Percentiles rank a stretch among this genome's conserved stretches.
Conservation (phyloP, 2,888 invertebrate genomes). For the Camponotus fellah region DNA sequence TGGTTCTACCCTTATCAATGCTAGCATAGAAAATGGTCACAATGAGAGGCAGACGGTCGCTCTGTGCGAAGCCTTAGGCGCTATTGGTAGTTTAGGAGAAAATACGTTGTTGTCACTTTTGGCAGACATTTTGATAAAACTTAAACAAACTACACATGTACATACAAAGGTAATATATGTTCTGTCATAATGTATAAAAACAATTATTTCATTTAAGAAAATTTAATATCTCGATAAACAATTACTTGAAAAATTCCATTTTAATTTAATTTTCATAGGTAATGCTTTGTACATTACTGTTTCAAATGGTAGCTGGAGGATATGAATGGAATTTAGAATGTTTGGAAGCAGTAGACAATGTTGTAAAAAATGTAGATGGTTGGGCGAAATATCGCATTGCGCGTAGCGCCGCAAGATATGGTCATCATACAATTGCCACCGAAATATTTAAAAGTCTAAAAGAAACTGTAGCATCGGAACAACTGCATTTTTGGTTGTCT, state of each 20-base stretch:
- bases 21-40: constrained; percentile 77
- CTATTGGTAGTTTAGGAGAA: constrained; percentile 89
- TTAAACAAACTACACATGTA: constrained; percentile 84
- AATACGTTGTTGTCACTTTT: constrained; percentile 88
- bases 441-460: constrained; percentile 89
- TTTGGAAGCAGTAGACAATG: constrained; percentile 88
- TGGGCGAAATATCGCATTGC: constrained; percentile 96
- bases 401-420: constrained; percentile 94
- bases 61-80: constrained; percentile 92
- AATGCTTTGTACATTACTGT: constrained; percentile 93
- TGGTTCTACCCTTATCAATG: constrained; percentile 86
- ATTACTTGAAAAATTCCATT: constrained; percentile 34
- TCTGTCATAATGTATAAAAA: not conserved
- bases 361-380: constrained; percentile 88
- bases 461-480: constrained; percentile 93
- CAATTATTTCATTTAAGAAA: not conserved
- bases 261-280: constrained; percentile 84
- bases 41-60: constrained; percentile 85
- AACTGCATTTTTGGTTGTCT: constrained; percentile 95
- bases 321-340: constrained; percentile 90
- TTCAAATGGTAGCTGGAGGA: constrained; percentile 93
- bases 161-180: constrained; percentile 83
- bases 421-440: constrained; percentile 92
- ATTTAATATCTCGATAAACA: not conserved
- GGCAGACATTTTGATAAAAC: constrained; percentile 87